Percentiles rank a stretch among this genome's conserved stretches.
phyloP scores from a whole-genome alignment of 1,140 invertebrate genomes.

The Agrypnia vestita region DNA sequence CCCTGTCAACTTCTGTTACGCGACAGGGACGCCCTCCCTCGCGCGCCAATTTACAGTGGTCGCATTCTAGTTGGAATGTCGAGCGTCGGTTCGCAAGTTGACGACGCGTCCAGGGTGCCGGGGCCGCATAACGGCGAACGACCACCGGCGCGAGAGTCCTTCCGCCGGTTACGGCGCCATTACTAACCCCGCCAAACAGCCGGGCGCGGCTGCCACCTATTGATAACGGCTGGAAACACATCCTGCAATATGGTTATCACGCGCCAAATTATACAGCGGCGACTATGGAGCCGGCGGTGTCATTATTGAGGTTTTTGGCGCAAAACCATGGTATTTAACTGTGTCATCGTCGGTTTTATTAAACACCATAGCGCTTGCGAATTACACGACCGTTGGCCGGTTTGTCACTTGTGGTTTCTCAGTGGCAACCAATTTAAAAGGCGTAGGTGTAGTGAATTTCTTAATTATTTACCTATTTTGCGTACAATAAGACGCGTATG shows the following conservation, averaged over 20 bases:
- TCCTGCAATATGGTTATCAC: conserved; percentile 46
- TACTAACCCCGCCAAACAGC: conserved; percentile 15
- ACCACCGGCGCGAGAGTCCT: neutral
- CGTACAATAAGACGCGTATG: no score
- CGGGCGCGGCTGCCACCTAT: conserved; percentile 28
- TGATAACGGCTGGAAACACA: conserved; percentile 44
- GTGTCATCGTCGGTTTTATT: conserved; percentile 51
- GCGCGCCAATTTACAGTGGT: no score
- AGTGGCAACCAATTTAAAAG: no score
- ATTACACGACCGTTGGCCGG: conserved; percentile 32
- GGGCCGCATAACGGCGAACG: neutral
- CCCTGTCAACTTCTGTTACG: no score
- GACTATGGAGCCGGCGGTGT: conserved; percentile 24
- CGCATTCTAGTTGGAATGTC: no score
- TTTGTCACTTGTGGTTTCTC: conserved; percentile 15
- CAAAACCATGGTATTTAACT: conserved; percentile 49
- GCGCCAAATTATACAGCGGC: conserved; percentile 28
- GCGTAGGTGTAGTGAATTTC: no score
- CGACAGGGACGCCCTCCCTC: no score
- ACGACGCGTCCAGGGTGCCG: no score
- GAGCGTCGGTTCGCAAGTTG: no score
- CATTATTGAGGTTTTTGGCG: conserved; percentile 33
- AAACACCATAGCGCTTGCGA: conserved; percentile 28
- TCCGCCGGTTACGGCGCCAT: neutral
- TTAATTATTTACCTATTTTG: no score